Evolutionary conservation across 2,113 vertebrate species (phyloP).

Genomic region (Spilogale gracilis): DNA sequence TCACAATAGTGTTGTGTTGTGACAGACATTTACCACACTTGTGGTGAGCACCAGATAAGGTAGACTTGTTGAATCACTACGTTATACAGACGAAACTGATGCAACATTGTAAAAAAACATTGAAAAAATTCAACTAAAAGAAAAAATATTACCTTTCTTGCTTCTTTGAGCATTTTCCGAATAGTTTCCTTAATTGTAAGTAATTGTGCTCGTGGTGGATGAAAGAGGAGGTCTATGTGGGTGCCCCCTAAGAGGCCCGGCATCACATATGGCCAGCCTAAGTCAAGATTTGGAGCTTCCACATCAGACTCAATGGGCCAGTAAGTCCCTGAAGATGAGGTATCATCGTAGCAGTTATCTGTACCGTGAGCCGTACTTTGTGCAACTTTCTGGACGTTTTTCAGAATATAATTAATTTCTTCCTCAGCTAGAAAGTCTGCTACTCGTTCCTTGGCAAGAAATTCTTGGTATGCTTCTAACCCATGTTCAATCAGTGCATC

Average conservation of each 20-base stretch:
- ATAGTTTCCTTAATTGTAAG: conserved; percentile 97
- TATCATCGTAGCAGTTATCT: conserved; percentile 86
- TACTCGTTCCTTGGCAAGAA: conserved; percentile 92
- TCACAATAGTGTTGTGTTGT: neutral
- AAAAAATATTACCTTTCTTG: conserved; percentile 92
- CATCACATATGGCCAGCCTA: conserved; percentile 95
- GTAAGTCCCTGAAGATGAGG: conserved; percentile 96
- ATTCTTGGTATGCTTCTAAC: conserved; percentile 92
- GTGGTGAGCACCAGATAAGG: neutral
- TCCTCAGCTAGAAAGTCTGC: conserved; percentile 94
- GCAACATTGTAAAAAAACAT: neutral
- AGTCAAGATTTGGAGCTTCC: conserved; percentile 95
- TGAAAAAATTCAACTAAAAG: neutral
- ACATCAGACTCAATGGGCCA: conserved; percentile 97
- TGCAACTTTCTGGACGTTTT: conserved; percentile 87
- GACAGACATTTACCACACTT: neutral
- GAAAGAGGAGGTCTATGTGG: conserved; percentile 95
- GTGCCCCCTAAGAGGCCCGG: conserved; percentile 90
- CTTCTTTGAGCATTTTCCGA: conserved; percentile 95
- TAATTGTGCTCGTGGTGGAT: conserved; percentile 94
- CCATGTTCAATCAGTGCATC: conserved; percentile 93
- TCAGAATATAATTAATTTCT: conserved; percentile 94
- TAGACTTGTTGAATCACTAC: neutral
- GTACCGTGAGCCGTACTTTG: conserved; percentile 85
- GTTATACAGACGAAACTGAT: neutral